Percentiles rank a stretch among this genome's conserved stretches.
phyloP scores from a whole-genome alignment of 2,113 vertebrate species.

The Alethe castanea region DNA sequence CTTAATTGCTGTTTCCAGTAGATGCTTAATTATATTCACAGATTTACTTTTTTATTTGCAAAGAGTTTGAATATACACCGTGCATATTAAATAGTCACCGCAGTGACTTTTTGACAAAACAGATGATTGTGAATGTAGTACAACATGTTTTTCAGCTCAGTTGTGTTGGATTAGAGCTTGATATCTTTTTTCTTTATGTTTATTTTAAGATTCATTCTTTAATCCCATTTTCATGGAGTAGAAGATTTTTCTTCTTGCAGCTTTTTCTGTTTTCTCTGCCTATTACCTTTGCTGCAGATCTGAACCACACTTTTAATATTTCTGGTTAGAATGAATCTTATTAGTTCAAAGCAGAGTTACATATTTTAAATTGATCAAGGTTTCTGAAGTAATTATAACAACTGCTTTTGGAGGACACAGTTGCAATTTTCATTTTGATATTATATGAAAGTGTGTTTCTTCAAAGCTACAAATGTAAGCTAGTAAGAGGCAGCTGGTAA shows the following conservation, averaged over 20 bases:
- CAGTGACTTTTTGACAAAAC: not conserved
- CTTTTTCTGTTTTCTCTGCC: not conserved
- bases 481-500: slow-evolving; percentile 8
- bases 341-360: slow-evolving; percentile 41
- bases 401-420: not conserved
- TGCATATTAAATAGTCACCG: not conserved
- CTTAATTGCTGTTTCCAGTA: not conserved
- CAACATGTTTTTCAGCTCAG: not conserved
- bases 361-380: slow-evolving; percentile 1
- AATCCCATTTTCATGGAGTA: slow-evolving; percentile 14
- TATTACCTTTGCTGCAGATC: not conserved
- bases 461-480: slow-evolving; percentile 27
- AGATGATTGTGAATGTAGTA: not conserved
- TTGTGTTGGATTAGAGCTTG: slow-evolving; percentile 23
- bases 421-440: slow-evolving; percentile 41
- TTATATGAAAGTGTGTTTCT: slow-evolving; percentile 33
- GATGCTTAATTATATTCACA: not conserved
- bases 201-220: slow-evolving; percentile 21
- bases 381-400: slow-evolving; percentile 29
- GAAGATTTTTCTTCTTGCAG: not conserved
- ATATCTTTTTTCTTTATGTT: not conserved
- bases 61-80: not conserved
- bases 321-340: not conserved
- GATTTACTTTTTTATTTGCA: not conserved
- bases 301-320: not conserved